Conservation (phyloP, 1,140 invertebrate genomes). For the Aphaenogaster rudis region DNA sequence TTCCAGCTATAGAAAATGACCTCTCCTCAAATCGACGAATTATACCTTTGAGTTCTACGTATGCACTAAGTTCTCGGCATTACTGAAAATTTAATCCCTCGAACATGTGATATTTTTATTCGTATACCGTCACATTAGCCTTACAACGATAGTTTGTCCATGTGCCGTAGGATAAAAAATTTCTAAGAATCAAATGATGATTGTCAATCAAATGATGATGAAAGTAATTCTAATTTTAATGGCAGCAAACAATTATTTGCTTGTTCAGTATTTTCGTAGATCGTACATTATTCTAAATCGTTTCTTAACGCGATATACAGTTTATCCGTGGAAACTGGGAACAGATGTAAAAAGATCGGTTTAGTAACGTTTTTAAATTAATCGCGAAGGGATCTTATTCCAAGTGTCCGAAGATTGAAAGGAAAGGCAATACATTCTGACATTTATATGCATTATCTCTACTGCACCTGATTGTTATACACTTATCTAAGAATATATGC, state of each 20-base stretch:
- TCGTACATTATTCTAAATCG: neutral
- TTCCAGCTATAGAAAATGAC: slow-evolving; percentile 21
- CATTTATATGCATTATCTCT: neutral
- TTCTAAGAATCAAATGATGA: neutral
- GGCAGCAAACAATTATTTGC: neutral
- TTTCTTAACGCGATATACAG: neutral
- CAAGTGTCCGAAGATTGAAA: neutral
- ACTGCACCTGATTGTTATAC: neutral
- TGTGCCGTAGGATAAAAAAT: neutral
- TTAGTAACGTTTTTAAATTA: slow-evolving; percentile 2
- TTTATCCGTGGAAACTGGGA: neutral
- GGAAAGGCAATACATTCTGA: neutral
- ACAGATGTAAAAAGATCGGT: neutral
- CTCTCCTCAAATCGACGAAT: slow-evolving; percentile 12
- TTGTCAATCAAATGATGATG: neutral
- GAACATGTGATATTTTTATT: neutral
- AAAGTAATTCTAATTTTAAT: neutral
- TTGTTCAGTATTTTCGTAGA: neutral
- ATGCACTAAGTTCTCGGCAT: slow-evolving; percentile 8
- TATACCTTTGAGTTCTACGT: neutral
- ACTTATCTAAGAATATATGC: neutral
- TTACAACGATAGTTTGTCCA: neutral
- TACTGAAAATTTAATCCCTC: slow-evolving; percentile 21
- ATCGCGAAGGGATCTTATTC: neutral
- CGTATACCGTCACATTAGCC: neutral